These are phyloP conservation scores for Sebastes iracundus DNA, from an alignment of 2,797 vertebrate genomes.

Conservation along the genomic window DNA sequence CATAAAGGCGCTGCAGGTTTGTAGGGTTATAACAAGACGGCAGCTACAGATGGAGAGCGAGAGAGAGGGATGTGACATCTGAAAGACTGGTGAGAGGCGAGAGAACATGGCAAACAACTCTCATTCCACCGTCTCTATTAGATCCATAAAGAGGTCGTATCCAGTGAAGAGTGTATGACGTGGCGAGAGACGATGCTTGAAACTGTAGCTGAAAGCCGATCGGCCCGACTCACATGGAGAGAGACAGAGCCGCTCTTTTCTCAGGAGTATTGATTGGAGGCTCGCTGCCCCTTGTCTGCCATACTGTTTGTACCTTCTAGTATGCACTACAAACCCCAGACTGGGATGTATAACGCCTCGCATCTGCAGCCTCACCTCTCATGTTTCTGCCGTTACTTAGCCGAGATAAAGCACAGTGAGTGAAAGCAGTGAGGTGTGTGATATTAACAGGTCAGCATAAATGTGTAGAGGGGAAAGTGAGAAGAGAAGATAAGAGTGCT, in stretches of 20 bases:
- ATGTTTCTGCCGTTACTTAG: slow-evolving; percentile 24
- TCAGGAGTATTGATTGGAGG: slow-evolving; percentile 71
- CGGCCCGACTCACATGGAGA: slow-evolving; percentile 35
- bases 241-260: slow-evolving; percentile 55
- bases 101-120: slow-evolving; percentile 20
- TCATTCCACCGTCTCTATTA: neutral
- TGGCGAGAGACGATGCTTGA: slow-evolving; percentile 22
- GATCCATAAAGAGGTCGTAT: neutral
- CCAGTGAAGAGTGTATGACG: neutral
- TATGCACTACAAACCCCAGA: slow-evolving; percentile 32
- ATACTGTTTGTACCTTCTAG: slow-evolving; percentile 34
- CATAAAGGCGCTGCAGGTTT: slow-evolving; percentile 14
- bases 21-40: slow-evolving; percentile 19
- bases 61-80: slow-evolving; percentile 2
- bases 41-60: slow-evolving; percentile 14
- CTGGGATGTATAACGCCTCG: slow-evolving; percentile 18
- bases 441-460: slow-evolving; percentile 45
- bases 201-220: slow-evolving; percentile 71
- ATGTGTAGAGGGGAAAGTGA: slow-evolving; percentile 4
- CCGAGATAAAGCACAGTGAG: slow-evolving; percentile 5
- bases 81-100: slow-evolving; percentile 25
- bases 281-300: slow-evolving; percentile 38
- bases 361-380: slow-evolving; percentile 19
- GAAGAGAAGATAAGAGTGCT: slow-evolving; percentile 1
- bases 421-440: slow-evolving; percentile 16